Percentiles rank a stretch among this genome's conserved stretches.
phyloP scores from a whole-genome alignment of 2,113 vertebrate species.

The Addax nasomaculatus region DNA sequence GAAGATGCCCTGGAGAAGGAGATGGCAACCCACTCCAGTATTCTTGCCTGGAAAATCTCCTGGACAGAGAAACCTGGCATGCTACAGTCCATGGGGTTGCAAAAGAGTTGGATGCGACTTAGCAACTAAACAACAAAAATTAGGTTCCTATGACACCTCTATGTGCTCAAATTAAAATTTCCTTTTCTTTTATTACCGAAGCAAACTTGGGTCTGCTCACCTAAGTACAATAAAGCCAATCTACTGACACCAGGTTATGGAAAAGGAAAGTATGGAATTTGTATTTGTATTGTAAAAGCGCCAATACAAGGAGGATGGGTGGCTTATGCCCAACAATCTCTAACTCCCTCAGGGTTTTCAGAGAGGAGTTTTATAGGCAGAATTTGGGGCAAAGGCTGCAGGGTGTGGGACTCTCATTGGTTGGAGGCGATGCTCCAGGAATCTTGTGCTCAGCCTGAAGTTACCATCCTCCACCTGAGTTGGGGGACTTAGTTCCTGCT shows the following conservation, averaged over 20 bases:
- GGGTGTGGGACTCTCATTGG: background rate
- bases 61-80: background rate
- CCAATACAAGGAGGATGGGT: background rate
- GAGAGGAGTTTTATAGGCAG: background rate
- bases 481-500: background rate
- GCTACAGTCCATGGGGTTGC: background rate
- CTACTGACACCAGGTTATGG: background rate
- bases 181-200: background rate
- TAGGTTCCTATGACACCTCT: background rate
- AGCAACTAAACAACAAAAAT: background rate
- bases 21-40: too few species aligned
- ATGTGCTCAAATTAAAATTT: background rate
- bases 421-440: background rate
- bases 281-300: background rate
- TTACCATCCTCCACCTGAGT: background rate
- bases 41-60: too few species aligned
- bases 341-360: background rate
- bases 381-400: background rate
- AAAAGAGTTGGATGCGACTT: background rate
- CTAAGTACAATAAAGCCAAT: background rate
- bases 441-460: background rate
- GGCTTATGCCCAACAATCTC: background rate
- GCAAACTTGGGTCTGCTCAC: background rate
- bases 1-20: too few species aligned
- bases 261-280: background rate